A percentile compares a stretch with the other conserved stretches of the same genome.
phyloP scores from a whole-genome alignment of 2,888 invertebrate species.

The Euzophera pinguis region DNA sequence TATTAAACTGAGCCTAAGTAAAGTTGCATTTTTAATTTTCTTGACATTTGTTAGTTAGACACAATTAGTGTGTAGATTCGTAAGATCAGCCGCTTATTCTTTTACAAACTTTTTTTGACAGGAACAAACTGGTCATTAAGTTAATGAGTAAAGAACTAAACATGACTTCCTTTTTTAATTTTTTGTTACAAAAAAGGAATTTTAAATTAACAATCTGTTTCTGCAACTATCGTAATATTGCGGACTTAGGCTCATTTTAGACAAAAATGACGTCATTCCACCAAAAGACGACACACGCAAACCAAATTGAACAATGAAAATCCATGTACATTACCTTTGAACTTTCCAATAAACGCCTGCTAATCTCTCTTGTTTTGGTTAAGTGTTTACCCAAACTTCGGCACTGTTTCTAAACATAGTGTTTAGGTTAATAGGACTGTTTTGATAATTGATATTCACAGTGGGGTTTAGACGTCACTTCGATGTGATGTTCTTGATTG shows the following conservation, averaged over 20 bases:
- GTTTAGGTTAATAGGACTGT: not conserved
- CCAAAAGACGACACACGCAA: not conserved
- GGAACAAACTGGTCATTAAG: not conserved
- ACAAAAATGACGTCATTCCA: not conserved
- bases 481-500: slow-evolving; percentile 13
- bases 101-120: no score
- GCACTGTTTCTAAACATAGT: slow-evolving; percentile 4
- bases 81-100: no score
- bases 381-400: not conserved
- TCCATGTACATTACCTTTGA: slow-evolving; percentile 7
- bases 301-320: not conserved
- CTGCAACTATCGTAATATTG: no score
- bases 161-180: no score
- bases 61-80: no score
- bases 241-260: not conserved
- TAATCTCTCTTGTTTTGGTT: slow-evolving; percentile 3
- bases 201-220: no score
- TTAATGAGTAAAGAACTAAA: no score
- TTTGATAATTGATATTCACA: not conserved
- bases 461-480: not conserved
- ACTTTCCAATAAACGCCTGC: slow-evolving; percentile 7
- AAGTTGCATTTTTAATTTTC: no score
- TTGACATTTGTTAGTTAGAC: no score
- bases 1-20: not conserved
- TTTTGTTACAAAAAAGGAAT: no score